phyloP scores from a whole-genome alignment of 2,797 vertebrate genomes.

The Myotis findleyi region DNA sequence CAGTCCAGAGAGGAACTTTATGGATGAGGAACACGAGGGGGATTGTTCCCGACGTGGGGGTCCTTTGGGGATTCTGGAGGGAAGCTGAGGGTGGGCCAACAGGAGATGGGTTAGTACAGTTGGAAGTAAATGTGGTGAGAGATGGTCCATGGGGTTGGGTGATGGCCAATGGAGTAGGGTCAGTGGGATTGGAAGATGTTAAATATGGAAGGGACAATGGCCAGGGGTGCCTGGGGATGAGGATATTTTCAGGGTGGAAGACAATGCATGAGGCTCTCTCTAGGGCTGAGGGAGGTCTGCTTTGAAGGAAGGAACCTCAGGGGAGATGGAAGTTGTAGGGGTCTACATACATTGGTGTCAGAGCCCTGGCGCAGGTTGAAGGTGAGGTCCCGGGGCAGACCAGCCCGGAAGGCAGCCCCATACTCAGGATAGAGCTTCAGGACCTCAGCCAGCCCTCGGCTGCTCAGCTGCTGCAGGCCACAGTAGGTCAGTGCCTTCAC shows the following conservation, averaged over 20 bases:
- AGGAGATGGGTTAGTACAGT: background rate
- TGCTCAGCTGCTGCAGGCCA: constrained; percentile 95
- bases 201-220: background rate
- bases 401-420: constrained; percentile 91
- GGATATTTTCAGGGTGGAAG: background rate
- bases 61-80: background rate
- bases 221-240: background rate
- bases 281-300: background rate
- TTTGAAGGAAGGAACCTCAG: background rate
- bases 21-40: background rate
- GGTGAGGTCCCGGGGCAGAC: constrained; percentile 96
- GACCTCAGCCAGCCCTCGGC: constrained; percentile 93
- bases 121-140: background rate
- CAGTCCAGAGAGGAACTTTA: background rate
- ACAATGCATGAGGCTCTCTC: background rate
- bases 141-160: background rate
- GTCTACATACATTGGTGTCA: constrained; percentile 91
- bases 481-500: constrained; percentile 98
- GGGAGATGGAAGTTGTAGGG: background rate
- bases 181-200: background rate
- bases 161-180: background rate
- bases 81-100: background rate
- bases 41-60: background rate
- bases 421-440: constrained; percentile 96
- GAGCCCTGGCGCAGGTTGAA: constrained; percentile 97